Conservation (phyloP, 2,888 invertebrate species). For the Dicyrtoma fusca region DNA sequence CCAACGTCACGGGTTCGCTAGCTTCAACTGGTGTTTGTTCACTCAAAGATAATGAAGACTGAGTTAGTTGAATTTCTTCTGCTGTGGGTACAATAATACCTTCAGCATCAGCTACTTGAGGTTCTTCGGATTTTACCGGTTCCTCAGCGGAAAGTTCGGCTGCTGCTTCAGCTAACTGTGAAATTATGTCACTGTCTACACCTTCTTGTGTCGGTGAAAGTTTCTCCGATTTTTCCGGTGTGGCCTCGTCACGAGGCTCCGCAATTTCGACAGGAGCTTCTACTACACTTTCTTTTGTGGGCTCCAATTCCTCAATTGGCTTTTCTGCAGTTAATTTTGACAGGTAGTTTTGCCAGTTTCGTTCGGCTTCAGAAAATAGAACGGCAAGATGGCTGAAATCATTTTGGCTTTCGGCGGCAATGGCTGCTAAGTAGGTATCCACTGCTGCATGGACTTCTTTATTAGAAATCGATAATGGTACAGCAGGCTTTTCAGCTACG, state of each 20-base stretch:
- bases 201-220: too few relatives aligned
- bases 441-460: too few relatives aligned
- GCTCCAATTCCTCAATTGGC: not conserved
- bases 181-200: too few relatives aligned
- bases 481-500: too few relatives aligned
- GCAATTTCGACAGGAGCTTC: not conserved
- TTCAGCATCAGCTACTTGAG: not conserved
- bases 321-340: not conserved
- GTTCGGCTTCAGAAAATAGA: conserved; percentile 18
- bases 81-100: too few relatives aligned
- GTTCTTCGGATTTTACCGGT: too few relatives aligned
- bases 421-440: too few relatives aligned
- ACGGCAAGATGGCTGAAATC: conserved; percentile 3
- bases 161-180: too few relatives aligned
- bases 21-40: not conserved
- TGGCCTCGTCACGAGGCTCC: not conserved
- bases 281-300: not conserved
- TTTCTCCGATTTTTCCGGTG: not conserved
- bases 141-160: too few relatives aligned
- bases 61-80: too few relatives aligned
- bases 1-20: conserved; percentile 22
- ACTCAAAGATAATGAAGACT: too few relatives aligned
- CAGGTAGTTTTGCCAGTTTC: conserved; percentile 17
- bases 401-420: conserved; percentile 5
- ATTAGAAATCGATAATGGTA: too few relatives aligned